Percentiles rank a stretch among this genome's conserved stretches.
These are phyloP conservation scores for Tholera decimalis DNA, from an alignment of 2,888 invertebrate genomes.

Conservation along the genomic window DNA sequence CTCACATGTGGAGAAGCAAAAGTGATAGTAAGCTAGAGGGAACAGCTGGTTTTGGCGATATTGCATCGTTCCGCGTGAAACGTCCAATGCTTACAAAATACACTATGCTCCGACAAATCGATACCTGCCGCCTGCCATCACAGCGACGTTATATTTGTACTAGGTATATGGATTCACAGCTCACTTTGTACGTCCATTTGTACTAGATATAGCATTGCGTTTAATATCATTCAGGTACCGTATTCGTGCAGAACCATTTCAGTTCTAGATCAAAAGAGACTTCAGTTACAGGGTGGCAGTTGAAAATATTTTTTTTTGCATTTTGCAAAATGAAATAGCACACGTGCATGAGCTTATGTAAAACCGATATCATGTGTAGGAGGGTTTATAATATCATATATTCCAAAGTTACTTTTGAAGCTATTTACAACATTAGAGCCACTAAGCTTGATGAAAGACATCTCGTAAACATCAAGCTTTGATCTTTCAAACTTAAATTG, in stretches of 20 bases:
- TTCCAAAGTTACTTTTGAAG: slow-evolving; percentile 15
- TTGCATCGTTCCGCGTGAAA: slow-evolving; percentile 74
- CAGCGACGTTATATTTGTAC: slow-evolving; percentile 61
- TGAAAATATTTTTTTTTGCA: slow-evolving; percentile 25
- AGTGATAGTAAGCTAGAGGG: slow-evolving; percentile 73
- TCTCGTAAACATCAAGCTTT: slow-evolving; percentile 17
- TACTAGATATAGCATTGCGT: slow-evolving; percentile 22
- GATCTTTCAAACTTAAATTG: slow-evolving; percentile 23
- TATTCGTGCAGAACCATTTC: slow-evolving; percentile 33
- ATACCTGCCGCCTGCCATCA: slow-evolving; percentile 75
- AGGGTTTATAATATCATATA: slow-evolving; percentile 27
- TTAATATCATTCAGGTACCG: slow-evolving; percentile 34
- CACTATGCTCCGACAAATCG: slow-evolving; percentile 76
- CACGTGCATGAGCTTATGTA: slow-evolving; percentile 20
- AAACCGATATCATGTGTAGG: slow-evolving; percentile 11
- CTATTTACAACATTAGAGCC: background rate
- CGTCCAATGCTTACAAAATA: slow-evolving; percentile 82
- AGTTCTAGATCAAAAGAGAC: slow-evolving; percentile 25
- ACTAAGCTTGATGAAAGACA: background rate
- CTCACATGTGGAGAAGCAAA: slow-evolving; percentile 64
- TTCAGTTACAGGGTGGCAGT: slow-evolving; percentile 22
- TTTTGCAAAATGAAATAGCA: slow-evolving; percentile 31
- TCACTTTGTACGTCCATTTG: slow-evolving; percentile 29
- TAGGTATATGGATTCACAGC: slow-evolving; percentile 44
- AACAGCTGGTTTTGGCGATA: slow-evolving; percentile 79